Evolutionary conservation across 1,140 invertebrate species (phyloP).

Genomic region (Grapholita molesta): DNA sequence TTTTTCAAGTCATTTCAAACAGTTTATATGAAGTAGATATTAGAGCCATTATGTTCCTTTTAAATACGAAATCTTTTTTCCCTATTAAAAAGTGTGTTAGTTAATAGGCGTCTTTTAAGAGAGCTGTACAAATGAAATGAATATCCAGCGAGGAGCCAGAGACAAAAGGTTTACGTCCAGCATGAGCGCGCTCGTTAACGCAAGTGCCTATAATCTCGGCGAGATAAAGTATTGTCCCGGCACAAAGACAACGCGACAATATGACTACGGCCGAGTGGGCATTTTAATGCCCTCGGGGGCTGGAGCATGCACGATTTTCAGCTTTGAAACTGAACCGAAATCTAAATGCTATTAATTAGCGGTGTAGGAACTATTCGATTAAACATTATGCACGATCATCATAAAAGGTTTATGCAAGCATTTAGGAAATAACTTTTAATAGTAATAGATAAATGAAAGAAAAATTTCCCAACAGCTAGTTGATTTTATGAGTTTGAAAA

Average conservation of each 20-base stretch:
- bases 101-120: too few relatives aligned
- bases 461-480: too few relatives aligned
- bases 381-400: too few relatives aligned
- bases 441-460: too few relatives aligned
- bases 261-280: constrained; percentile 1
- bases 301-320: not conserved
- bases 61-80: too few relatives aligned
- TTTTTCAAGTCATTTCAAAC: too few relatives aligned
- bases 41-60: too few relatives aligned
- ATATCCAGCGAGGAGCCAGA: not conserved
- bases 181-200: constrained; percentile 7
- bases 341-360: not conserved
- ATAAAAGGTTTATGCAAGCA: too few relatives aligned
- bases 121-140: not conserved
- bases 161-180: constrained; percentile 8
- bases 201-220: constrained; percentile 15
- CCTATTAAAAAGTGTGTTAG: not conserved
- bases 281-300: not conserved
- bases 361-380: too few relatives aligned
- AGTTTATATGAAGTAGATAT: too few relatives aligned
- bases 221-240: constrained; percentile 7
- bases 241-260: constrained; percentile 3
- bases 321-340: not conserved
- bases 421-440: too few relatives aligned
- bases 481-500: too few relatives aligned